Conservation (phyloP, 2,888 invertebrate species). For the Muscina levida region DNA sequence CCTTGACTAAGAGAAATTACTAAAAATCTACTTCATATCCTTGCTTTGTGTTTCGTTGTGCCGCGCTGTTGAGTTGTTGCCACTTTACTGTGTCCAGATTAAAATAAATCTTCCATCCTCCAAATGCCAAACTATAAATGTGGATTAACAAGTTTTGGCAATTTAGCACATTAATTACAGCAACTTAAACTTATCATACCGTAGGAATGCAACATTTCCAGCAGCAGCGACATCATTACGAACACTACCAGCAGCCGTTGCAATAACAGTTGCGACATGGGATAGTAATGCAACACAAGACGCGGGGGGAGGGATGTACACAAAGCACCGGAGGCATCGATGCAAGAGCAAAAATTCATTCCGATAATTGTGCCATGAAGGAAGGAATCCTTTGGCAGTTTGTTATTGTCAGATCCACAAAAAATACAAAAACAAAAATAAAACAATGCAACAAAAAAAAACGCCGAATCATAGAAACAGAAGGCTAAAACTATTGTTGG, state of each 20-base stretch:
- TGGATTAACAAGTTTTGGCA: conserved; percentile 42
- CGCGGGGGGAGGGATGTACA: not conserved
- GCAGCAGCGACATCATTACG: not conserved
- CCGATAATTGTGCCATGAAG: not conserved
- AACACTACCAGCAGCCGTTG: no score
- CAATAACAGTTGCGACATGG: no score
- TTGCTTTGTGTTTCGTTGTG: not conserved
- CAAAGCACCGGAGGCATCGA: no score
- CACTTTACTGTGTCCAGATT: not conserved
- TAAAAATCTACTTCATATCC: not conserved
- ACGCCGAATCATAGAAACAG: not conserved
- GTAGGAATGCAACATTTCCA: not conserved
- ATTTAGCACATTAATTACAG: conserved; percentile 43
- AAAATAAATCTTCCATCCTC: conserved; percentile 24
- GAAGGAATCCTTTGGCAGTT: conserved; percentile 3
- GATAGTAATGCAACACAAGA: not conserved
- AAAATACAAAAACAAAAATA: conserved; percentile 18
- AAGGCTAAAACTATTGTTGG: conserved; percentile 19
- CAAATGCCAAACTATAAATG: conserved; percentile 35
- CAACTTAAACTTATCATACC: conserved; percentile 20
- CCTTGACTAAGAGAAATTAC: conserved; percentile 8
- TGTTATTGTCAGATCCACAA: conserved; percentile 6
- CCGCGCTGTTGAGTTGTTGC: not conserved
- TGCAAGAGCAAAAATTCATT: not conserved
- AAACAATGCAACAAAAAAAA: not conserved